These are phyloP conservation scores for rat (Rattus norvegicus) DNA, from an alignment of 2,113 vertebrate genomes.

Conservation along the genomic window GRCr8 NC_086023.1:111482501-111483000, in stretches of 20 bases:
- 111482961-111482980: background rate
- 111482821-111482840: background rate
- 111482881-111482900: background rate
- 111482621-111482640: background rate
- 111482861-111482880: constrained; percentile 21
- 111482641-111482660: background rate
- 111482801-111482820: background rate
- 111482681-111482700: background rate
- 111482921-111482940: background rate
- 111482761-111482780: background rate
- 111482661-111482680: background rate
- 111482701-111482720: background rate
- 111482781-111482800: background rate
- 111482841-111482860: background rate
- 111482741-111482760: background rate
- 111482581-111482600: background rate
- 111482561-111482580: background rate
- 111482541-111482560: background rate
- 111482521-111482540: background rate
- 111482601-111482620: background rate
- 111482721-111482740: background rate
- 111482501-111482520: constrained; percentile 13
- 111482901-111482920: background rate
- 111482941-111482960: no score
- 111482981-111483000: background rate